phyloP scores from a whole-genome alignment of 2,113 vertebrate genomes.

The Todiramphus chloris region DNA sequence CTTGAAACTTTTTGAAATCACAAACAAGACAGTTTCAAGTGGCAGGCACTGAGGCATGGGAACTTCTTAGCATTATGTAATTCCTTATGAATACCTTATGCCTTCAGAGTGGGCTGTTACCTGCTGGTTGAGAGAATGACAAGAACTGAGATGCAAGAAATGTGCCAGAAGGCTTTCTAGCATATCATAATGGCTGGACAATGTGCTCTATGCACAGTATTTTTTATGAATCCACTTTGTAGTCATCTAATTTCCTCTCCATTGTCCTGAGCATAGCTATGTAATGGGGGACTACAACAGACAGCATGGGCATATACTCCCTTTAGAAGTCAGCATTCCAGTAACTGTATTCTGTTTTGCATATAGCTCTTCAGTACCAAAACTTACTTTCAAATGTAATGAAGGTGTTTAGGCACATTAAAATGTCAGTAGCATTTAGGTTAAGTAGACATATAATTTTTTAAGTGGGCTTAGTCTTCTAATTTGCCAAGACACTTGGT shows the following conservation, averaged over 20 bases:
- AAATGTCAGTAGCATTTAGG: neutral
- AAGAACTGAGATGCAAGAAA: neutral
- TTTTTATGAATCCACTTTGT: neutral
- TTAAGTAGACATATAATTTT: neutral
- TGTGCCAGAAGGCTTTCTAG: neutral
- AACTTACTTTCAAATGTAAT: neutral
- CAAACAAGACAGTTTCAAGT: neutral
- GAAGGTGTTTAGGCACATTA: neutral
- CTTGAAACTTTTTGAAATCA: neutral
- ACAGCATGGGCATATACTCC: rapidly evolving
- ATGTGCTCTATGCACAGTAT: rapidly evolving
- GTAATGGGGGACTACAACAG: neutral
- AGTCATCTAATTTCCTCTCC: neutral
- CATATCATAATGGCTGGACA: neutral
- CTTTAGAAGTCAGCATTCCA: neutral
- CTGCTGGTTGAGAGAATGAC: neutral
- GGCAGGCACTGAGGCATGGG: neutral
- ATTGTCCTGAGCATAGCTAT: neutral
- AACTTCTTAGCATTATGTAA: neutral
- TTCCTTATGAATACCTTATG: neutral
- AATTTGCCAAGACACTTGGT: neutral
- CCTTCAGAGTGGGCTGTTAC: neutral
- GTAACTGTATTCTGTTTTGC: neutral
- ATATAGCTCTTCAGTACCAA: neutral
- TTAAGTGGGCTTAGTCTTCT: neutral